These are phyloP conservation scores for Chymomyza amoena DNA, from an alignment of 2,888 invertebrate species.

Conservation along the genomic window DNA sequence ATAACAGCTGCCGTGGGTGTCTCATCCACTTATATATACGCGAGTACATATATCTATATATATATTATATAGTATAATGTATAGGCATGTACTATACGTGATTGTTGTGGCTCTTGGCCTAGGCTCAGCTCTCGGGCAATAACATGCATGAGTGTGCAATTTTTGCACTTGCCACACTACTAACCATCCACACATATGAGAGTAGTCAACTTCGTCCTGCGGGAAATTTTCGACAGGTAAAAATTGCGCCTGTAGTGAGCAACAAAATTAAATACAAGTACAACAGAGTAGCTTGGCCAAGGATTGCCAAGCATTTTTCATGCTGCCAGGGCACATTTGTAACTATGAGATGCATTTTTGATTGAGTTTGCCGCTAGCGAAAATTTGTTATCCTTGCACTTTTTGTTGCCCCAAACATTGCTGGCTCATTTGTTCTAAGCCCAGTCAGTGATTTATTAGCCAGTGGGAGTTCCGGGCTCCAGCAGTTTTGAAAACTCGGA, in stretches of 20 bases:
- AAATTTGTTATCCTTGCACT: conserved; percentile 43
- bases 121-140: conserved; percentile 55
- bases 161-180: conserved; percentile 61
- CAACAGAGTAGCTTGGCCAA: conserved; percentile 1
- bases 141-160: conserved; percentile 73
- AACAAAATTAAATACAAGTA: conserved; percentile 26
- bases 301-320: conserved; percentile 46
- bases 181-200: not conserved
- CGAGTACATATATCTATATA: not conserved
- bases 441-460: conserved; percentile 59
- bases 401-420: not conserved
- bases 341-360: conserved; percentile 67
- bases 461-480: not conserved
- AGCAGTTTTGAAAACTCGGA: conserved; percentile 3
- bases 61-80: not conserved
- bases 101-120: conserved; percentile 34
- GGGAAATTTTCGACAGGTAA: conserved; percentile 74
- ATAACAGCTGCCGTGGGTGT: conserved; percentile 58
- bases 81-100: conserved; percentile 44
- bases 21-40: not conserved
- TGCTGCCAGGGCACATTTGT: conserved; percentile 48
- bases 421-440: conserved; percentile 54
- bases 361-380: conserved; percentile 43
- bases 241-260: conserved; percentile 46
- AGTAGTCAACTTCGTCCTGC: conserved; percentile 49